phyloP scores from a whole-genome alignment of 2,888 invertebrate species.

The Bimastos eiseni region DNA sequence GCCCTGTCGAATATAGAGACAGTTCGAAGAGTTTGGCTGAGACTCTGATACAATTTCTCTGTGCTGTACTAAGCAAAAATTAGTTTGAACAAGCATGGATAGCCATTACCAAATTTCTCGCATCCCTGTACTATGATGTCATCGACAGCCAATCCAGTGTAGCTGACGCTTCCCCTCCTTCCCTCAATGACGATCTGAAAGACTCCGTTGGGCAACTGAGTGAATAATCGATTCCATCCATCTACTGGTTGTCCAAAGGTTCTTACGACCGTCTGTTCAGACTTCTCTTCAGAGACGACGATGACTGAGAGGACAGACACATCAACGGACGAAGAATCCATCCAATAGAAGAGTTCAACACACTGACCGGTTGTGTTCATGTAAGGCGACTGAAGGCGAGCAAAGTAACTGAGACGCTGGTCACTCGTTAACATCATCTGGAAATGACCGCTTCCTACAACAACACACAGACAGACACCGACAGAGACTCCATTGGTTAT shows the following conservation, averaged over 20 bases:
- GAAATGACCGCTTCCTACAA: constrained; percentile 14
- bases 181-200: constrained; percentile 19
- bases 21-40: too few species aligned
- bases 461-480: too few species aligned
- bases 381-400: constrained; percentile 13
- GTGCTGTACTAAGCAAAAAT: too few species aligned
- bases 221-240: constrained; percentile 28
- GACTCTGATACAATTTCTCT: too few species aligned
- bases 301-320: not conserved
- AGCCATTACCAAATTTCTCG: not conserved
- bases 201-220: constrained; percentile 6
- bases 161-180: not conserved
- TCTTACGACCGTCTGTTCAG: not conserved
- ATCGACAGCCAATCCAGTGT: constrained; percentile 27
- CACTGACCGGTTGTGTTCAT: constrained; percentile 26
- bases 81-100: too few species aligned
- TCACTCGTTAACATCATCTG: too few species aligned
- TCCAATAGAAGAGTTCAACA: constrained; percentile 28
- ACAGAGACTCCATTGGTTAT: too few species aligned
- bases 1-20: too few species aligned
- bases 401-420: not conserved
- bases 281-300: constrained; percentile 24
- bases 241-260: not conserved
- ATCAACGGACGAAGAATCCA: constrained; percentile 20
- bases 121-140: constrained; percentile 10